These are phyloP conservation scores for Petrocephalus schoutedeni DNA, from an alignment of 2,797 vertebrate species.

Conservation along the genomic window DNA sequence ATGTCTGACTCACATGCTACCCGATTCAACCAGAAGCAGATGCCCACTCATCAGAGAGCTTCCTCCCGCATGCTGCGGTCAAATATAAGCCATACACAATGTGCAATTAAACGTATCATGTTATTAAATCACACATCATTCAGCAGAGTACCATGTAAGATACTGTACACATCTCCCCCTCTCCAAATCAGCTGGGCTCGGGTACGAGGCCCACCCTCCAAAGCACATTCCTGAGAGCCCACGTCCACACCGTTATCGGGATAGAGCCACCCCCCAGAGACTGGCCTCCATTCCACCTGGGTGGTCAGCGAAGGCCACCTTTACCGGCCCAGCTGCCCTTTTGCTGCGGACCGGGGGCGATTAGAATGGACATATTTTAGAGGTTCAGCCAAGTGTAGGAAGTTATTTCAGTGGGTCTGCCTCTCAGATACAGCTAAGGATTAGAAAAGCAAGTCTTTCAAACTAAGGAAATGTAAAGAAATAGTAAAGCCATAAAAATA, in stretches of 20 bases:
- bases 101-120: neutral
- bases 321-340: neutral
- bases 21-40: neutral
- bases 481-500: neutral
- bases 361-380: neutral
- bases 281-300: neutral
- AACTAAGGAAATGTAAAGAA: neutral
- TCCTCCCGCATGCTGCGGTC: neutral
- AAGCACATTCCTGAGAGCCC: neutral
- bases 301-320: neutral
- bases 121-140: neutral
- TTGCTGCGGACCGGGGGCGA: neutral
- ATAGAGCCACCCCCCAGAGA: neutral
- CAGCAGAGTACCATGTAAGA: neutral
- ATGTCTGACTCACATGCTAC: neutral
- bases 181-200: neutral
- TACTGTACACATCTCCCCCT: neutral
- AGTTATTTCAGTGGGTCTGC: neutral
- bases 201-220: neutral
- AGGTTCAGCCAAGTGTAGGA: neutral
- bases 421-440: neutral
- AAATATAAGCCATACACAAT: neutral
- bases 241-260: neutral
- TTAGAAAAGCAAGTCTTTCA: neutral
- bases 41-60: neutral